Percentiles rank a stretch among this genome's conserved stretches.
phyloP scores from a whole-genome alignment of 2,888 invertebrate species.

The Caenorhabditis sp. region DNA sequence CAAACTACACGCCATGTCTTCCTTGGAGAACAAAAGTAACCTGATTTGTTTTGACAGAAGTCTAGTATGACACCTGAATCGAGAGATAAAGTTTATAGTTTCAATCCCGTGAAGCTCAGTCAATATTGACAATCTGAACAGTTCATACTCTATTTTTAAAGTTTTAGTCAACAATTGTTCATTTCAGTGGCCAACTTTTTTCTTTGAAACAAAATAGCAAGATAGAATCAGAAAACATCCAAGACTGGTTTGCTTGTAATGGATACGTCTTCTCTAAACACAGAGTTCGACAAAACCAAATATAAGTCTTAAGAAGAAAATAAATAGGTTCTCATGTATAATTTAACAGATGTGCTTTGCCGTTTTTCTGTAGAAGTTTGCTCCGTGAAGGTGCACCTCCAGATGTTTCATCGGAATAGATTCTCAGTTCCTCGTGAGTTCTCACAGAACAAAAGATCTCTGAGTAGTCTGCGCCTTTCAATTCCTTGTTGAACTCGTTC shows the following conservation, averaged over 20 bases:
- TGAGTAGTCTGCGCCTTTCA: neutral
- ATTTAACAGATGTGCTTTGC: constrained; percentile 17
- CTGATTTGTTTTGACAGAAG: too few relatives aligned
- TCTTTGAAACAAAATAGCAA: neutral
- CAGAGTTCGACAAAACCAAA: constrained; percentile 16
- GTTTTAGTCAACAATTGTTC: neutral
- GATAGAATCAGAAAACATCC: neutral
- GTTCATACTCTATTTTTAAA: neutral
- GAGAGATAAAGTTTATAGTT: too few relatives aligned
- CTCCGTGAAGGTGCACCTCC: constrained; percentile 15
- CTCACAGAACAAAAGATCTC: neutral
- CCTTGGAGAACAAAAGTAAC: too few relatives aligned
- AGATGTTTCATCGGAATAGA: constrained; percentile 15
- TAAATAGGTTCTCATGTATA: constrained; percentile 11
- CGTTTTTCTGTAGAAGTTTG: neutral
- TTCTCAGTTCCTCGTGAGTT: neutral
- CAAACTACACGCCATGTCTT: too few relatives aligned
- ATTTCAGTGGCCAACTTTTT: too few relatives aligned
- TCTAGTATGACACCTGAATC: too few relatives aligned
- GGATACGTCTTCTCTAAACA: neutral
- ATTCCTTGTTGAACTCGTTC: neutral
- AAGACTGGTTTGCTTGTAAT: constrained; percentile 13
- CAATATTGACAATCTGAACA: too few relatives aligned
- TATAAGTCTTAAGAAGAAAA: constrained; percentile 18
- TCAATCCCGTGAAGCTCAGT: too few relatives aligned